These are phyloP conservation scores for Phaonia tiefii DNA, from an alignment of 2,888 invertebrate species.

Conservation along the genomic window DNA sequence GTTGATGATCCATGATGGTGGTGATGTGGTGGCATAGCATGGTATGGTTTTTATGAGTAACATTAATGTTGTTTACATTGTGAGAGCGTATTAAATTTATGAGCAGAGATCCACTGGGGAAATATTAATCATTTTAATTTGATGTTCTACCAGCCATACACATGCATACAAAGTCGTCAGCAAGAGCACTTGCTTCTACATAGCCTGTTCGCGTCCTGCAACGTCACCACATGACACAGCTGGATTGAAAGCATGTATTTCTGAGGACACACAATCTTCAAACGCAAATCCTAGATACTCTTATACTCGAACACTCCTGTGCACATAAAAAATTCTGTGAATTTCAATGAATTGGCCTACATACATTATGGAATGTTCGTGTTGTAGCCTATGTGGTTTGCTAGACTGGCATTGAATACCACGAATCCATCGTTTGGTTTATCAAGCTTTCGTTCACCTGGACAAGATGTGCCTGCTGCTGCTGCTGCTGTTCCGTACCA, in stretches of 20 bases:
- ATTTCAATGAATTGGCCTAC: conserved; percentile 27
- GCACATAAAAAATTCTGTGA: neutral
- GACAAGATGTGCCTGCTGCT: neutral
- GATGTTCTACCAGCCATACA: conserved; percentile 52
- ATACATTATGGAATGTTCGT: conserved; percentile 11
- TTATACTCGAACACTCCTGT: neutral
- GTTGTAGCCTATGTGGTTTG: conserved; percentile 3
- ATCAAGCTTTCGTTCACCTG: conserved; percentile 37
- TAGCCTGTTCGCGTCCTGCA: neutral
- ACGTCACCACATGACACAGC: conserved; percentile 60
- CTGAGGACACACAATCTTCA: neutral
- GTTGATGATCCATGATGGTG: neutral
- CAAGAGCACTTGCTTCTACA: conserved; percentile 2
- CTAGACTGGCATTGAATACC: neutral
- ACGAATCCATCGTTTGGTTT: conserved; percentile 35
- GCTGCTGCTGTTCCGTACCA: neutral
- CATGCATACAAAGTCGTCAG: conserved; percentile 7
- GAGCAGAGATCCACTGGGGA: conserved; percentile 65
- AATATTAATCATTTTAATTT: conserved; percentile 69
- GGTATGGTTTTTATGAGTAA: conserved; percentile 61
- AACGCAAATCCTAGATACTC: neutral
- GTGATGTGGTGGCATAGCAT: conserved; percentile 30
- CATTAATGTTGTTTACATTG: conserved; percentile 64
- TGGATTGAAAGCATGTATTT: conserved; percentile 38
- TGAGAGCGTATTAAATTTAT: conserved; percentile 67